These are phyloP conservation scores for Melangyna quadrimaculata DNA, from an alignment of 2,888 invertebrate species.

Conservation along the genomic window DNA sequence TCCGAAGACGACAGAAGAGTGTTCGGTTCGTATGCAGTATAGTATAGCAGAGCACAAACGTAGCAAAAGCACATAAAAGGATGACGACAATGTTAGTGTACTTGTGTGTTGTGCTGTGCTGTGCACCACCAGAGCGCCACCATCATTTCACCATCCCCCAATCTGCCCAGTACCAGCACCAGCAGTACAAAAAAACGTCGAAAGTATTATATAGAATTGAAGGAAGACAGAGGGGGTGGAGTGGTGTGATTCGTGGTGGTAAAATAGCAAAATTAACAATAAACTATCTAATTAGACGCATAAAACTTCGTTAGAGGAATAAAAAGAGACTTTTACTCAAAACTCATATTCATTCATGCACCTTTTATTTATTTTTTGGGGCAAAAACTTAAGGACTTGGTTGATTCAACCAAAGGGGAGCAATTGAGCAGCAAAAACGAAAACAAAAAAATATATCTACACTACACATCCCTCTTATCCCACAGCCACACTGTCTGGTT, in stretches of 20 bases:
- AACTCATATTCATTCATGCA: constrained; percentile 24
- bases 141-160: constrained; percentile 8
- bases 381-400: constrained; percentile 34
- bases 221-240: not conserved
- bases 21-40: constrained; percentile 60
- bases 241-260: not conserved
- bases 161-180: no score
- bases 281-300: constrained; percentile 71
- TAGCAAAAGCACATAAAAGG: constrained; percentile 50
- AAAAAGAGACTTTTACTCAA: constrained; percentile 52
- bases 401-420: constrained; percentile 47
- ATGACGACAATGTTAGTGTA: constrained; percentile 63
- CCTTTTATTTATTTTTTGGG: constrained; percentile 16
- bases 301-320: constrained; percentile 67
- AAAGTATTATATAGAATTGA: not conserved
- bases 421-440: constrained; percentile 9
- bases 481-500: constrained; percentile 67
- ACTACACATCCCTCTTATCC: constrained; percentile 53
- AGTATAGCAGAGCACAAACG: not conserved
- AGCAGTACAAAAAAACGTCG: constrained; percentile 19
- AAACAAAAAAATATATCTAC: not conserved
- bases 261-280: constrained; percentile 47
- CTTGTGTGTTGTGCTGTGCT: constrained; percentile 50
- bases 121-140: constrained; percentile 23
- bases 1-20: constrained; percentile 31